Conservation (phyloP, 35 echinoderm and acorn worm genomes). For the Apostichopus parvimensis region DNA sequence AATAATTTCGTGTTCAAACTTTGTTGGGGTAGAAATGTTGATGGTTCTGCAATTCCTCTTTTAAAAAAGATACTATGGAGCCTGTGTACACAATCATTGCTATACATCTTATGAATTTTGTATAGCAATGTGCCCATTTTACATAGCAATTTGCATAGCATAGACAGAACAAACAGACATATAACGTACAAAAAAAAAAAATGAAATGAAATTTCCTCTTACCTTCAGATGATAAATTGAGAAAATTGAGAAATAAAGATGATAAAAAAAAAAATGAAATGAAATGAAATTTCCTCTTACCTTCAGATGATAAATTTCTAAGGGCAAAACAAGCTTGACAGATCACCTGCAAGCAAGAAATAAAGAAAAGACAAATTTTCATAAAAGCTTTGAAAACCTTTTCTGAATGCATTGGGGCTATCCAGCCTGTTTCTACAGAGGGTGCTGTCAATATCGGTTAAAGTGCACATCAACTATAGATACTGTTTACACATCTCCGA, state of each 20-base stretch:
- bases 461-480: not conserved
- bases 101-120: too few species aligned
- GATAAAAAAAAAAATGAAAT: not conserved
- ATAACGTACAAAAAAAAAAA: too few species aligned
- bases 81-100: too few species aligned
- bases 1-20: too few species aligned
- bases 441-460: not conserved
- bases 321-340: slow-evolving; percentile 98
- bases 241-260: slow-evolving; percentile 4
- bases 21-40: too few species aligned
- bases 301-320: slow-evolving; percentile 91
- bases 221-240: slow-evolving; percentile 95
- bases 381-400: not conserved
- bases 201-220: not conserved
- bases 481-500: too few species aligned
- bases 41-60: too few species aligned
- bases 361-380: not conserved
- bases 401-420: not conserved
- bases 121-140: too few species aligned
- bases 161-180: too few species aligned
- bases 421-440: not conserved
- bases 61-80: too few species aligned
- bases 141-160: too few species aligned
- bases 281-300: slow-evolving; percentile 44
- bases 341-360: slow-evolving; percentile 67